Percentiles rank a stretch among this genome's conserved stretches.
phyloP scores from a whole-genome alignment of 1,140 invertebrate species.

The Drosophila chauvacae region DNA sequence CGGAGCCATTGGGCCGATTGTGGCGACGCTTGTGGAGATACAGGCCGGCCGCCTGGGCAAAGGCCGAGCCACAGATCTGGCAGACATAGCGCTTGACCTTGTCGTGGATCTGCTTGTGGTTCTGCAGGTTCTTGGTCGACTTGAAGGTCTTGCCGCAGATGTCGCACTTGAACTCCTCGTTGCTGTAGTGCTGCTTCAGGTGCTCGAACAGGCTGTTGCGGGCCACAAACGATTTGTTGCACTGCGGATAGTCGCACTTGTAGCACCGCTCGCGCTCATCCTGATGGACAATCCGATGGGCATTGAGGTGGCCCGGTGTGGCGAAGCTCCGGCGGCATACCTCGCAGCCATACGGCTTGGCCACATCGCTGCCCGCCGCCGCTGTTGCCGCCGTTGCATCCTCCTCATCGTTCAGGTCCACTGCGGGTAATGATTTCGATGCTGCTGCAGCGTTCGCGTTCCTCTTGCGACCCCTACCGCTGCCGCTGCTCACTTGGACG shows the following conservation, averaged over 20 bases:
- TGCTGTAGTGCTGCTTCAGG: constrained; percentile 85
- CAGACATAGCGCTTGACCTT: constrained; percentile 85
- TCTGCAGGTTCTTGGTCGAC: constrained; percentile 79
- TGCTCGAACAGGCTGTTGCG: constrained; percentile 85
- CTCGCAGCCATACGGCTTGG: constrained; percentile 64
- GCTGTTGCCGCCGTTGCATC: background rate
- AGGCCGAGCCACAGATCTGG: constrained; percentile 85
- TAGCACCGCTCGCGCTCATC: constrained; percentile 68
- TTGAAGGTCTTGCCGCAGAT: constrained; percentile 84
- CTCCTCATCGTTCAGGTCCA: constrained; percentile 4
- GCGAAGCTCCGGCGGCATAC: constrained; percentile 70
- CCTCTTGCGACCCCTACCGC: constrained; percentile 1
- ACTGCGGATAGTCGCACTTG: constrained; percentile 77
- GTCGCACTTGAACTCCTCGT: constrained; percentile 85
- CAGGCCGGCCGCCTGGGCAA: constrained; percentile 84
- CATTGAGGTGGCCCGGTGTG: constrained; percentile 64
- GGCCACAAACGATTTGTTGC: constrained; percentile 83
- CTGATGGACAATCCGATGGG: constrained; percentile 72
- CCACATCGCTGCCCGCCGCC: constrained; percentile 2
- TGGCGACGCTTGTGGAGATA: constrained; percentile 85
- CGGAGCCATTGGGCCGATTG: constrained; percentile 72
- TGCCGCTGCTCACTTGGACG: background rate
- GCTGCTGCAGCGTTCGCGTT: background rate
- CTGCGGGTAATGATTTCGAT: background rate
- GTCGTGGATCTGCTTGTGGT: constrained; percentile 83